Percentiles rank a stretch among this genome's conserved stretches.
Evolutionary conservation across 2,888 invertebrate species (phyloP).

Genomic region (Nysson spinosus): DNA sequence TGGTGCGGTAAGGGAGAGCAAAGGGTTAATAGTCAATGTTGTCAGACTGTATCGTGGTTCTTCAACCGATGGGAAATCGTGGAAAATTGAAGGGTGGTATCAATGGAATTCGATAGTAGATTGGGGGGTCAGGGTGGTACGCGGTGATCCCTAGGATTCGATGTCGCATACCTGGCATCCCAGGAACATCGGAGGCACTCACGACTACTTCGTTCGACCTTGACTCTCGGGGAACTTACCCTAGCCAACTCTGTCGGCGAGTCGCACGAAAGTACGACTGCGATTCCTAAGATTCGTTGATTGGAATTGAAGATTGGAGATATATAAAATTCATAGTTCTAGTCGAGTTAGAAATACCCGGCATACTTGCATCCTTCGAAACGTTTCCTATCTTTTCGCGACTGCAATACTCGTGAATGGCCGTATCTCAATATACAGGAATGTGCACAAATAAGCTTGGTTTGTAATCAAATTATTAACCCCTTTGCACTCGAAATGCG

Average conservation of each 20-base stretch:
- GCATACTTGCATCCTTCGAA: background rate
- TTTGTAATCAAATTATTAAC: too few species aligned
- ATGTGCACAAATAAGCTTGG: too few species aligned
- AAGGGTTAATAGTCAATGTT: background rate
- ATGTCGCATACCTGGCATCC: slow-evolving; percentile 39
- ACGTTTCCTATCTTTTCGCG: background rate
- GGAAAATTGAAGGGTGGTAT: slow-evolving; percentile 40
- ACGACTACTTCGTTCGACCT: slow-evolving; percentile 39
- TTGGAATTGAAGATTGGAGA: slow-evolving; percentile 6
- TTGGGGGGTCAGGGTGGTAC: slow-evolving; percentile 17
- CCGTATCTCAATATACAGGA: too few species aligned
- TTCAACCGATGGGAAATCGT: slow-evolving; percentile 29
- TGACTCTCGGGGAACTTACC: slow-evolving; percentile 44
- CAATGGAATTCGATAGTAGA: slow-evolving; percentile 41
- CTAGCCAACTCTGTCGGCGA: slow-evolving; percentile 1
- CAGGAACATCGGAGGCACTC: slow-evolving; percentile 33
- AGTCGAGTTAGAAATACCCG: background rate
- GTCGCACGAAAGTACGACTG: slow-evolving; percentile 3
- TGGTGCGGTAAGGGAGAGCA: too few species aligned
- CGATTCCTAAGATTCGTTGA: slow-evolving; percentile 35
- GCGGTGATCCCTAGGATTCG: slow-evolving; percentile 27
- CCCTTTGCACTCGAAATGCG: too few species aligned
- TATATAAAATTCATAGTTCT: slow-evolving; percentile 17
- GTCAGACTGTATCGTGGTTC: slow-evolving; percentile 6
- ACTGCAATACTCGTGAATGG: too few species aligned